A percentile compares a stretch with the other conserved stretches of the same genome.
Evolutionary conservation across 1,140 invertebrate genomes (phyloP).

Genomic region (Pectinophora gossypiella): DNA sequence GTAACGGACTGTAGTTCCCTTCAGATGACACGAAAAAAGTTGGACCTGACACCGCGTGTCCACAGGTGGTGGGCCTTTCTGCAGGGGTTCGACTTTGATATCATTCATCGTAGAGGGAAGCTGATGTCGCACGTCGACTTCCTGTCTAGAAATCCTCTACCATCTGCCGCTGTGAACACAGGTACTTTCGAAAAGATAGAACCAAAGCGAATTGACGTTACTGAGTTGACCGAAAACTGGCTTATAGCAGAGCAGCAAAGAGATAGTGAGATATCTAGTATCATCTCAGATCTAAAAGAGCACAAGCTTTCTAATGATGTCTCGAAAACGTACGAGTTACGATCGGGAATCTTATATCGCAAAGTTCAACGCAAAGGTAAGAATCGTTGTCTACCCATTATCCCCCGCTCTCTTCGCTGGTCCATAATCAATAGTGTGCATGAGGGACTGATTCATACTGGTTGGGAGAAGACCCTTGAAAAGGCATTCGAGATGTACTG

Average conservation of each 20-base stretch:
- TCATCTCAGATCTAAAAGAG: constrained; percentile 15
- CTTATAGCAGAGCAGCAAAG: constrained; percentile 20
- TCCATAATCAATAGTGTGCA: constrained; percentile 43
- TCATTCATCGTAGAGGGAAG: background rate
- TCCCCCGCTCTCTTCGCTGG: constrained; percentile 31
- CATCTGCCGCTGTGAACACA: background rate
- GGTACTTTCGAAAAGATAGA: background rate
- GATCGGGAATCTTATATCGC: constrained; percentile 15
- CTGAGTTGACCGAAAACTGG: constrained; percentile 16
- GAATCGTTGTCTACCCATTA: constrained; percentile 29
- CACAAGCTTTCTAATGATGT: constrained; percentile 8
- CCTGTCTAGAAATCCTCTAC: background rate
- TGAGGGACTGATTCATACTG: constrained; percentile 29
- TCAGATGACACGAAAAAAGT: background rate
- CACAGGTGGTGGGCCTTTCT: background rate
- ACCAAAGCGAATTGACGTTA: constrained; percentile 22
- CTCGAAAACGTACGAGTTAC: constrained; percentile 18
- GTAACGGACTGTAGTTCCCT: background rate
- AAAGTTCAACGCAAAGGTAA: constrained; percentile 18
- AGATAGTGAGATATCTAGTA: constrained; percentile 13
- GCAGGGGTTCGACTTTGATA: background rate
- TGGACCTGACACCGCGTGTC: background rate
- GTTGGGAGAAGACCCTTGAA: constrained; percentile 32
- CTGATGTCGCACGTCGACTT: background rate
- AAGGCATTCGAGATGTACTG: constrained; percentile 27